Conservation (phyloP, 2,113 vertebrate genomes). For the Entomyzon cyanotis region DNA sequence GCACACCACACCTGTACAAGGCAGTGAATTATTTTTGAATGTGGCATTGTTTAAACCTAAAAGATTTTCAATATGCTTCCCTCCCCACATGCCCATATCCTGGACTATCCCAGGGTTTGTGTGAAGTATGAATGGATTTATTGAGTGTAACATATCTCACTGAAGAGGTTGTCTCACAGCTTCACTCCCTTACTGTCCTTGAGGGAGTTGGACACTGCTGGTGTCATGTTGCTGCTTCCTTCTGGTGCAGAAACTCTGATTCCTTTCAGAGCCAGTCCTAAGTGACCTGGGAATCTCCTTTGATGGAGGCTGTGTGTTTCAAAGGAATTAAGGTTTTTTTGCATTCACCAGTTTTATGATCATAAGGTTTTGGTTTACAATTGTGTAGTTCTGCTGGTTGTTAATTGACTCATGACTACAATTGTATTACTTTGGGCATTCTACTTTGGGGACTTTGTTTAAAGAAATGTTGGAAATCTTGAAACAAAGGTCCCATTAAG, state of each 20-base stretch:
- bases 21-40: neutral
- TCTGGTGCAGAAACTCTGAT: neutral
- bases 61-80: neutral
- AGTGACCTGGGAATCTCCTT: neutral
- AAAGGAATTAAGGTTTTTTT: neutral
- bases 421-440: neutral
- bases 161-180: neutral
- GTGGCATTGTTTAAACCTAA: neutral
- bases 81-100: neutral
- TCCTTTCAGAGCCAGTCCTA: neutral
- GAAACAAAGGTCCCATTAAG: neutral
- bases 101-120: neutral
- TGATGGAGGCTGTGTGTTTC: neutral
- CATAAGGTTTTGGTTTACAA: neutral
- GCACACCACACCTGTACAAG: neutral
- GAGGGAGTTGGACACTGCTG: neutral
- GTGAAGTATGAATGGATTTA: neutral
- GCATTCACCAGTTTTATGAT: neutral
- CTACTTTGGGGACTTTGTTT: neutral
- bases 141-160: neutral
- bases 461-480: neutral
- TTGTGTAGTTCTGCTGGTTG: neutral
- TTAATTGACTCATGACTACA: neutral
- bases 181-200: neutral
- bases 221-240: accelerated